phyloP scores from a whole-genome alignment of 2,888 invertebrate genomes.

The Xestia c-nigrum region DNA sequence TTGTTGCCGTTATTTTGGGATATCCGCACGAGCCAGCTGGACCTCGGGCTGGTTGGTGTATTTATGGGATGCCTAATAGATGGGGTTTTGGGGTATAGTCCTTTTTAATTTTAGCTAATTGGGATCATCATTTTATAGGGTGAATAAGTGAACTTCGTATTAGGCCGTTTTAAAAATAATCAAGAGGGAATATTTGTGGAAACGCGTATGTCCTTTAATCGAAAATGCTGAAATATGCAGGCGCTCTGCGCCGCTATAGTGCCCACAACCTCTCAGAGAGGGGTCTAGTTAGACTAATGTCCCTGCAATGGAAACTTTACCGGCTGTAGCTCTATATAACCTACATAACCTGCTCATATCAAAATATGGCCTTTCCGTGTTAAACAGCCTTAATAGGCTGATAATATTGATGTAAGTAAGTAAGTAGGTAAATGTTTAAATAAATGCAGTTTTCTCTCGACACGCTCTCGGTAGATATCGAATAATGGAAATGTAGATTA shows the following conservation, averaged over 20 bases:
- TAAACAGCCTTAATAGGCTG: background rate
- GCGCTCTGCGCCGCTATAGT: too few species aligned
- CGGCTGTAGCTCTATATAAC: background rate
- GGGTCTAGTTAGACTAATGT: background rate
- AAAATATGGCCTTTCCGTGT: background rate
- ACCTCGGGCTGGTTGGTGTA: slow-evolving; percentile 65
- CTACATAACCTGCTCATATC: background rate
- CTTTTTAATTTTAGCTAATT: slow-evolving; percentile 9
- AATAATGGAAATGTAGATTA: slow-evolving; percentile 47
- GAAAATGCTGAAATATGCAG: background rate
- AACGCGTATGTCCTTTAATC: too few species aligned
- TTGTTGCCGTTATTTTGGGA: slow-evolving; percentile 81
- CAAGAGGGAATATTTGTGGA: background rate
- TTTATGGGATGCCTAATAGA: slow-evolving; percentile 62
- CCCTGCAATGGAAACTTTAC: background rate
- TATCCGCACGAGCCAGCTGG: slow-evolving; percentile 78
- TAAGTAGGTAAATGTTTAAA: background rate
- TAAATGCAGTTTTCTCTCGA: slow-evolving; percentile 21
- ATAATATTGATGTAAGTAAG: background rate
- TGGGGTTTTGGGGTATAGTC: slow-evolving; percentile 7
- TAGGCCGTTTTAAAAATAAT: background rate
- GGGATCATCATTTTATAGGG: background rate
- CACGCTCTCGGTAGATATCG: slow-evolving; percentile 8
- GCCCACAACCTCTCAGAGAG: background rate
- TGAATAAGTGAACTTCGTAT: background rate